phyloP scores from a whole-genome alignment of 2,797 vertebrate species.

The Ficedula albicollis region DNA sequence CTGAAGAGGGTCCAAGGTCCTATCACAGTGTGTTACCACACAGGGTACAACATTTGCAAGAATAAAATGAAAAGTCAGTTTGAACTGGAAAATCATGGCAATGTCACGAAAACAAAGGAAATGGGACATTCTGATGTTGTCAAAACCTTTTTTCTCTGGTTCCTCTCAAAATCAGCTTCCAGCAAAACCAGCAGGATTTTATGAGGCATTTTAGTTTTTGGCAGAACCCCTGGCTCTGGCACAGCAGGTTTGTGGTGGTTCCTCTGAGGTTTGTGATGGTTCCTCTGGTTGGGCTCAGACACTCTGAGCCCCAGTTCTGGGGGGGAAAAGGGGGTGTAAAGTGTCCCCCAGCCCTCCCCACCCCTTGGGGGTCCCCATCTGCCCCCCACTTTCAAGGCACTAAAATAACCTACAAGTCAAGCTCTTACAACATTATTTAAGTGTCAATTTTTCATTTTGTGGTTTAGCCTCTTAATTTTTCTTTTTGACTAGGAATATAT shows the following conservation, averaged over 20 bases:
- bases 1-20: slow-evolving; percentile 8
- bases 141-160: slow-evolving; percentile 16
- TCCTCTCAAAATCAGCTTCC: slow-evolving; percentile 50
- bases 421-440: neutral
- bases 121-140: slow-evolving; percentile 15
- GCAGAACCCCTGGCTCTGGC: neutral
- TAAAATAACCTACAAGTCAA: neutral
- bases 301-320: rapidly evolving
- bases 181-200: slow-evolving; percentile 45
- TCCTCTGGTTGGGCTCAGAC: neutral
- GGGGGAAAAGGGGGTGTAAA: rapidly evolving
- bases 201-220: slow-evolving; percentile 1
- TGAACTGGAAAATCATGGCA: slow-evolving; percentile 27
- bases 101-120: slow-evolving; percentile 38
- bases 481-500: neutral
- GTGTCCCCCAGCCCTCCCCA: neutral
- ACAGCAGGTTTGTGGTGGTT: neutral
- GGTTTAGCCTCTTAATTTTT: neutral
- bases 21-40: neutral
- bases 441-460: neutral
- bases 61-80: neutral
- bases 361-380: neutral
- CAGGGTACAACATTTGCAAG: neutral
- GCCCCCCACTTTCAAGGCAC: neutral
- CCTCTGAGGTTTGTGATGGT: too few relatives aligned